Evolutionary conservation across 2,888 invertebrate species (phyloP).

Genomic region (Synanthedon vespiformis): DNA sequence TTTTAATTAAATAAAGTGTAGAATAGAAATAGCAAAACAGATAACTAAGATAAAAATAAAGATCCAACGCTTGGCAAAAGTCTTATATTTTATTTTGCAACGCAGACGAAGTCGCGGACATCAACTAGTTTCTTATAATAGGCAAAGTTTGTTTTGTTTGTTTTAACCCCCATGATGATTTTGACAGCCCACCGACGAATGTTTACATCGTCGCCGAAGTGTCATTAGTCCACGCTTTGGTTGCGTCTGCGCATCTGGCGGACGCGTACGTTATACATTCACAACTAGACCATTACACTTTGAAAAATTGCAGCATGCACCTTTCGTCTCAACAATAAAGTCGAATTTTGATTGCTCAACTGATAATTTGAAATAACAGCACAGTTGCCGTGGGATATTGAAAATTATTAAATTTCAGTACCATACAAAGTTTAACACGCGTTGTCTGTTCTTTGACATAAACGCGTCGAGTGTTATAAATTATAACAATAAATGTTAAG

Average conservation of each 20-base stretch:
- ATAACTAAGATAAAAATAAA: too few relatives aligned
- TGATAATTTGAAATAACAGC: too few relatives aligned
- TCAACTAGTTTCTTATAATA: conserved; percentile 14
- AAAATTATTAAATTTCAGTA: conserved; percentile 41
- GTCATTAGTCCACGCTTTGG: conserved; percentile 60
- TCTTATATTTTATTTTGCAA: too few relatives aligned
- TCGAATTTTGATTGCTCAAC: too few relatives aligned
- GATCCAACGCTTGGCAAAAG: too few relatives aligned
- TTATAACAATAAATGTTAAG: conserved; percentile 6
- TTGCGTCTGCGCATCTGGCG: conserved; percentile 50
- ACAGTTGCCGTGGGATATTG: conserved; percentile 14
- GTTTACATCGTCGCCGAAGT: conserved; percentile 59
- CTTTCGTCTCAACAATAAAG: too few relatives aligned
- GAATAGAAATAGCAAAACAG: too few relatives aligned
- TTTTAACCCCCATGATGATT: conserved; percentile 44
- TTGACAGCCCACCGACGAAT: conserved; percentile 52
- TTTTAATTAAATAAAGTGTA: too few relatives aligned
- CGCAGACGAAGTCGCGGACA: too few relatives aligned
- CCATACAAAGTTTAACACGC: conserved; percentile 23
- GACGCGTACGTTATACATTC: conserved; percentile 29
- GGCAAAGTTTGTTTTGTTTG: conserved; percentile 3
- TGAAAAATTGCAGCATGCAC: too few relatives aligned
- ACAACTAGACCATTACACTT: not conserved
- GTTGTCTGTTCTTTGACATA: conserved; percentile 15
- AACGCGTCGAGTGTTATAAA: conserved; percentile 13